phyloP scores from a whole-genome alignment of 2,888 invertebrate species.

The Amphipoea oculea region DNA sequence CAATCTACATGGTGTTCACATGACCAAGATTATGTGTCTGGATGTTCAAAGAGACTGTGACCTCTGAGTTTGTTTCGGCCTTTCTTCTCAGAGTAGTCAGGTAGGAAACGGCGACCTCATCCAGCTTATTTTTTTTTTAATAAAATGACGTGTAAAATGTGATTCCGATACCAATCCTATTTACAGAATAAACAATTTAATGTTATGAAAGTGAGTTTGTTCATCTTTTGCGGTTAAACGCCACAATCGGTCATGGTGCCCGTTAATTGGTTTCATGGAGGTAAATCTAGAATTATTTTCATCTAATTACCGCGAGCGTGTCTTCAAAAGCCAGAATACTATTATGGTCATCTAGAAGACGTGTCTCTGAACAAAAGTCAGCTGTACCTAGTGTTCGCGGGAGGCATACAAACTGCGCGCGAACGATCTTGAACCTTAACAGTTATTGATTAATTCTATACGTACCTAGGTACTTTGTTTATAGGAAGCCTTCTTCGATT shows the following conservation, averaged over 20 bases:
- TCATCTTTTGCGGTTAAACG: not conserved
- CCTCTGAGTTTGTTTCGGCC: no score
- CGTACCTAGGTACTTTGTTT: constrained; percentile 3
- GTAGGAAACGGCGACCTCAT: not conserved
- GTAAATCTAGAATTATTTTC: not conserved
- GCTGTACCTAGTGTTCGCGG: constrained; percentile 46
- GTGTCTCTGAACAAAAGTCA: constrained; percentile 40
- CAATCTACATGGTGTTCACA: not conserved
- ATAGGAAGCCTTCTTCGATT: constrained; percentile 4
- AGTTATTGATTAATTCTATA: constrained; percentile 51
- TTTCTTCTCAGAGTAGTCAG: not conserved
- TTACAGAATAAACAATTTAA: not conserved
- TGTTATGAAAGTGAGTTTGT: not conserved
- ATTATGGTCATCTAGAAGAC: constrained; percentile 16
- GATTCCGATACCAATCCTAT: not conserved
- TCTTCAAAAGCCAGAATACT: not conserved
- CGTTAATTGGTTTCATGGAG: not conserved
- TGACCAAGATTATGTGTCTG: not conserved
- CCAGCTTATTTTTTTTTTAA: not conserved
- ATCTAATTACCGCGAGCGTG: not conserved
- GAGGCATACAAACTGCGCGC: constrained; percentile 50
- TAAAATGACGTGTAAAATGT: not conserved
- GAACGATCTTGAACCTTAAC: constrained; percentile 59
- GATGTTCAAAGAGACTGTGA: not conserved
- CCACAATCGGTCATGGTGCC: not conserved